Conservation (phyloP, 2,113 vertebrate species). For the Paracanthobrama guichenoti region DNA sequence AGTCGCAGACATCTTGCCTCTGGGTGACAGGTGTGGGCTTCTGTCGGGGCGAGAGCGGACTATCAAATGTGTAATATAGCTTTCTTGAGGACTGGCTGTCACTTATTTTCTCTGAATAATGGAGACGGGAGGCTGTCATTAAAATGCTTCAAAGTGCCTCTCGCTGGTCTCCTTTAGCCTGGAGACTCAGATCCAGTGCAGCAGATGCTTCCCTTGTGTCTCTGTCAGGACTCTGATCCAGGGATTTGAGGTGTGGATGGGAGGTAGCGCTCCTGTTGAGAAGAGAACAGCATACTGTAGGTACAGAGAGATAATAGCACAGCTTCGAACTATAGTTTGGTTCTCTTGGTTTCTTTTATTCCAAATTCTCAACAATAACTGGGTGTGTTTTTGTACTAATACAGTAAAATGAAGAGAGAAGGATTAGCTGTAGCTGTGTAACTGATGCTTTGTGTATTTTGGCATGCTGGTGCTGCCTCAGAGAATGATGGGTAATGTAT, state of each 20-base stretch:
- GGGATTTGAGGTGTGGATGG: neutral
- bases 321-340: no score
- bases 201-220: neutral
- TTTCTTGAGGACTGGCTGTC: constrained; percentile 8
- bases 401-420: neutral
- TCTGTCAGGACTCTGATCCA: neutral
- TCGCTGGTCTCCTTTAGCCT: constrained; percentile 5
- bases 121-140: constrained; percentile 26
- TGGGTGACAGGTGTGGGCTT: constrained; percentile 15
- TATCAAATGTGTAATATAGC: constrained; percentile 32
- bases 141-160: constrained; percentile 32
- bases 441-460: neutral
- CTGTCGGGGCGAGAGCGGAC: neutral
- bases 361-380: no score
- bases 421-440: neutral
- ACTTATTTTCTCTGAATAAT: constrained; percentile 24
- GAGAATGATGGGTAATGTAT: neutral
- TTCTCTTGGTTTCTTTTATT: no score
- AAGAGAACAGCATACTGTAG: neutral
- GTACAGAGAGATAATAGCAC: neutral
- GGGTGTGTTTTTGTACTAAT: neutral
- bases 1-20: neutral
- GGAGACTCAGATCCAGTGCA: neutral
- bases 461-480: neutral
- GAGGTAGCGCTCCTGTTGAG: neutral